Evolutionary conservation across 92 coral and sea anemone genomes (phyloP).

Genomic region (Bergia sp.): DNA sequence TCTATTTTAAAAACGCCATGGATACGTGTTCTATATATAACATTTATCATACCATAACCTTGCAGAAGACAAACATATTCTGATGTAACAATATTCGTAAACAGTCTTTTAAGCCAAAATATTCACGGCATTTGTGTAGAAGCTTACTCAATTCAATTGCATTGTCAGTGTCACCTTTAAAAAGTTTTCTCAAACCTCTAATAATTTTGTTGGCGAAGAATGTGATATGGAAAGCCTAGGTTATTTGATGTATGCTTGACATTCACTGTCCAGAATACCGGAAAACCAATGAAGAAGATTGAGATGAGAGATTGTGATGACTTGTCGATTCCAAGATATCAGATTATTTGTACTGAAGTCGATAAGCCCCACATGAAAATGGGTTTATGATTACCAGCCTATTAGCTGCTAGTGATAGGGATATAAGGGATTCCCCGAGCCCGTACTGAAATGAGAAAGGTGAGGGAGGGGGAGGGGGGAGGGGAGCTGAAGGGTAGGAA

Average conservation of each 20-base stretch:
- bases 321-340: constrained; percentile 38
- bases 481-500: neutral
- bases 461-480: neutral
- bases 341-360: constrained; percentile 12
- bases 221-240: constrained; percentile 6
- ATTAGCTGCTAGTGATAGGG: constrained; percentile 20
- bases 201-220: neutral
- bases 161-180: neutral
- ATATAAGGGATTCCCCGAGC: neutral
- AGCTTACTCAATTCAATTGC: neutral
- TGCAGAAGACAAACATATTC: neutral
- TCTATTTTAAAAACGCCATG: constrained; percentile 14
- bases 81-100: neutral
- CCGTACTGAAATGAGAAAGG: neutral
- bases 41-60: neutral
- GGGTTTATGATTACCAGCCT: constrained; percentile 27
- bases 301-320: neutral
- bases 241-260: constrained; percentile 14
- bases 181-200: neutral
- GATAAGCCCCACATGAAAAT: constrained; percentile 40
- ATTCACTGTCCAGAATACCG: constrained; percentile 26
- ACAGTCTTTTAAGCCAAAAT: neutral
- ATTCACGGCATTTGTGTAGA: neutral
- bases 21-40: neutral
- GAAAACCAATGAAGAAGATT: constrained; percentile 22